These are phyloP conservation scores for Drosophila pandora DNA, from an alignment of 1,140 invertebrate species.

Conservation along the genomic window DNA sequence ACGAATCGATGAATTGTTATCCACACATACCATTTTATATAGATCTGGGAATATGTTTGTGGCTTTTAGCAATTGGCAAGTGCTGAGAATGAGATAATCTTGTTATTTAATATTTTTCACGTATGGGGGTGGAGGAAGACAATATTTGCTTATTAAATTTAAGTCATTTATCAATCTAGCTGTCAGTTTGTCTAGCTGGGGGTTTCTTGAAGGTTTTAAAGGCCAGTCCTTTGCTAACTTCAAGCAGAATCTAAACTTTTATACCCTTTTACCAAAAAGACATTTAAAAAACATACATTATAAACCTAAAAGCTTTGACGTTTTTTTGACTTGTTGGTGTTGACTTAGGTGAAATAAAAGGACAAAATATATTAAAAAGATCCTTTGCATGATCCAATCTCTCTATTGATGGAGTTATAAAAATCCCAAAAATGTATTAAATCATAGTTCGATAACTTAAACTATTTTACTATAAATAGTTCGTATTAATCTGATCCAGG, in stretches of 20 bases:
- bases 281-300: too few relatives aligned
- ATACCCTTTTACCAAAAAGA: too few relatives aligned
- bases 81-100: constrained; percentile 42
- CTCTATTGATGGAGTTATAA: too few relatives aligned
- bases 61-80: constrained; percentile 29
- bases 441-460: not conserved
- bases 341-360: too few relatives aligned
- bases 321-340: not conserved
- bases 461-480: not conserved
- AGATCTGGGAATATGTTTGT: constrained; percentile 8
- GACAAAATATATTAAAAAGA: too few relatives aligned
- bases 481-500: not conserved
- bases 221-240: too few relatives aligned
- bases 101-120: constrained; percentile 38
- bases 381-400: too few relatives aligned
- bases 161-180: not conserved
- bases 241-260: too few relatives aligned
- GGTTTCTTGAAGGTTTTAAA: not conserved
- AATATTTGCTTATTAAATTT: constrained; percentile 18
- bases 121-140: not conserved
- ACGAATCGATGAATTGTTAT: constrained; percentile 57
- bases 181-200: not conserved
- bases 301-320: not conserved
- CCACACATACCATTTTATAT: not conserved
- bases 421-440: too few relatives aligned